Evolutionary conservation across 2,888 invertebrate genomes (phyloP).

Genomic region (Baccha elongata): DNA sequence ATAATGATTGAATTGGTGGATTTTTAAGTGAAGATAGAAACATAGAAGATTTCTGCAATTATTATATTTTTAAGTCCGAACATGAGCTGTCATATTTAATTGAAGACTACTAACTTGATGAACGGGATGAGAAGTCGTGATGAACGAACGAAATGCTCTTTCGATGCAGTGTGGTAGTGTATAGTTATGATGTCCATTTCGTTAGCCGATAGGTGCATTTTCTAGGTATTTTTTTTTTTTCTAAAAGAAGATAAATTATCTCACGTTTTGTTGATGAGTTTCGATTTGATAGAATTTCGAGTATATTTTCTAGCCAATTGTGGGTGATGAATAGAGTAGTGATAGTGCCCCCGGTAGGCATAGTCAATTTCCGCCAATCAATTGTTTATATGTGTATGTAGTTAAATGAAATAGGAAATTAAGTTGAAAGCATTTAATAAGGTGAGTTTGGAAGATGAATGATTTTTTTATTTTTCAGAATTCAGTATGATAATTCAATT

Average conservation of each 20-base stretch:
- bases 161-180: not conserved
- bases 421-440: not conserved
- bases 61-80: constrained; percentile 27
- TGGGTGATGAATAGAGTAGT: constrained; percentile 28
- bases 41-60: constrained; percentile 22
- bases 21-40: not conserved
- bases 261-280: constrained; percentile 19
- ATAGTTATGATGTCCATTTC: not conserved
- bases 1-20: constrained; percentile 49
- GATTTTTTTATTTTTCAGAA: too few species aligned
- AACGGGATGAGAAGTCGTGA: constrained; percentile 59
- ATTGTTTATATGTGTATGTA: not conserved
- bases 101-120: constrained; percentile 50
- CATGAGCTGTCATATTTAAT: constrained; percentile 65
- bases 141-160: constrained; percentile 19
- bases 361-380: constrained; percentile 26
- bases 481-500: too few species aligned
- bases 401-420: not conserved
- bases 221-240: not conserved
- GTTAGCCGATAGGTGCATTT: constrained; percentile 9
- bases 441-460: too few species aligned
- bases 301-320: constrained; percentile 18
- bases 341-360: constrained; percentile 36
- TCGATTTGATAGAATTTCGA: constrained; percentile 9
- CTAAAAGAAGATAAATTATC: not conserved